Evolutionary conservation across 2,888 invertebrate genomes (phyloP), one percentile per base, ranked within the genome.

Genomic region (Drosophila macrospina): DNA sequence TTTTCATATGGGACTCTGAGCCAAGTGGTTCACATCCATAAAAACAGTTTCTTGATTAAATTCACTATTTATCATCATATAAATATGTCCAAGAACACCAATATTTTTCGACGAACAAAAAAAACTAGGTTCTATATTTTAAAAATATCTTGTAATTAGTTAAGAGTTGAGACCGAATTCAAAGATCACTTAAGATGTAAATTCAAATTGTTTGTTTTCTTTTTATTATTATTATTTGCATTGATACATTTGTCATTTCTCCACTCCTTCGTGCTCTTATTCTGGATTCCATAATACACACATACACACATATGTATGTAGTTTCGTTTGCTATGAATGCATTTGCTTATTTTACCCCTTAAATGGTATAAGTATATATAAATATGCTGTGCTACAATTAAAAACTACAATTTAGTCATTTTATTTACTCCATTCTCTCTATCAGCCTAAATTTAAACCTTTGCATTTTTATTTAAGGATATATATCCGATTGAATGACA

Each of bases 311-410:
- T n/a, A 24, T 48, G 34, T 54, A 41, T 57, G 44, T 54, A 66
- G 51, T 55, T 64, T 61, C 32, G 26, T 52, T 61, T 60, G 16
- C 66, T 50, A 65, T 55, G 26, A 62, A 64, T 65, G 60, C 39
- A 37, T 45, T 65, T 45, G 36, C 81, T 84, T 80, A 80, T 54
- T 15, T 66, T 81, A 77, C 48, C 63, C 30, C 77, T 83, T 79
- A 84, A 73, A 34, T 41, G 48, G 63, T 80, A 82, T 62, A 84
- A 65, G 64, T 75, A 41, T 52, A 69, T 80, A 78, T 69, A 79
- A 75, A 82, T 80, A 85, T 82, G 69, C 61, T 82, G 86, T 67
- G 65, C 83, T 86, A 80, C 73, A 54, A 47, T 74, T 80, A 83
- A 80, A 76, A 86, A 69, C 80, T 80, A 80, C 67, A 65, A 50